Evolutionary conservation across 2,888 invertebrate genomes (phyloP), one percentile per base, ranked within the genome.

Genomic region (Patella caerulea): DNA sequence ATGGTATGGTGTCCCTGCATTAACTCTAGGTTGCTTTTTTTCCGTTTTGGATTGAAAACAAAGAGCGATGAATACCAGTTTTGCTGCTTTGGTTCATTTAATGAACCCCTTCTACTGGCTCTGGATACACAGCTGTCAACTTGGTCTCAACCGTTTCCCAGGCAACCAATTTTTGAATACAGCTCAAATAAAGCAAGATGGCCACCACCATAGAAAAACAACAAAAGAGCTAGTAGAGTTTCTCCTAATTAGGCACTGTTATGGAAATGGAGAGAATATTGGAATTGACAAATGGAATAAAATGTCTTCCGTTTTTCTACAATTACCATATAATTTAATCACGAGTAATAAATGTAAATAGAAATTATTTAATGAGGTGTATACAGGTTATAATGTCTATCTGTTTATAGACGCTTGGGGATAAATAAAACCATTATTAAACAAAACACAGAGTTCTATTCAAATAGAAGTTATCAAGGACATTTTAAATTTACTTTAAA

Each of bases 121-220:
- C 53, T 69, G 34, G 52, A 56, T 19, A 59, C 65, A 56, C 69
- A 73, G 76, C 76, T 73, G 76, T 73, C 76, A 73, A 54, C 17
- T 52, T 65, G 72, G 76, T 72, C 72, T 76, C 53, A 17, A 73
- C 69, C 53, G 76, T 76, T 65, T 24, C 71, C 73, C 53, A 72
- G 72, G 76, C 73, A 76, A 76, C 76, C 19, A n/a, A 54, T 65
- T 73, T 76, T 73, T 76, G 72, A 76, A 76, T 72, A 73, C 72
- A 76, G 72, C 76, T 76, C 65, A 45, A 72, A 70, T 72, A 53
- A 54, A 56, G 72, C 72, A 76, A 76, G 19, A 76, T 76, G 76
- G 76, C 73, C 24, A 73, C 72, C 54, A 52, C 15, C 76, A 71
- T 29, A 53, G 69, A 59, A 69, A 54, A 29, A 55, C 24, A 73